phyloP scores from a whole-genome alignment of 2,113 vertebrate species.

The Pavo muticus region DNA sequence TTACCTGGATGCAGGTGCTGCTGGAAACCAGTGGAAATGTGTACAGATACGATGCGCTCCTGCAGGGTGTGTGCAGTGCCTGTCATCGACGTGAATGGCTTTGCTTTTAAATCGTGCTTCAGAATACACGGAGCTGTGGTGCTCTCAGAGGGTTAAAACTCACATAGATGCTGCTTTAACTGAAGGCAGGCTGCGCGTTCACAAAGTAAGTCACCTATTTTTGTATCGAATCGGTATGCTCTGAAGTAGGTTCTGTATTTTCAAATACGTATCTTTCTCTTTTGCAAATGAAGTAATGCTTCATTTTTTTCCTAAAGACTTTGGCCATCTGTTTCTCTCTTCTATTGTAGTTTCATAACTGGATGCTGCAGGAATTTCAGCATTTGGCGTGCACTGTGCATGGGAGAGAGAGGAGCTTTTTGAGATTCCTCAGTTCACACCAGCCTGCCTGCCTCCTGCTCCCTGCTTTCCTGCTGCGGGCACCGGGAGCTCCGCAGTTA shows the following conservation, averaged over 20 bases:
- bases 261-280: background rate
- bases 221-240: background rate
- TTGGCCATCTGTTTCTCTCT: slow-evolving; percentile 59
- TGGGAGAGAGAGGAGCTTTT: slow-evolving; percentile 6
- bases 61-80: background rate
- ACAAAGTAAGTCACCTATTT: background rate
- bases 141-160: background rate
- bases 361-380: slow-evolving; percentile 41
- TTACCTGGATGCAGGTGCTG: background rate
- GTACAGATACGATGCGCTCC: background rate
- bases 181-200: background rate
- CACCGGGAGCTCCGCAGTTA: background rate
- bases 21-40: background rate
- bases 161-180: background rate
- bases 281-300: slow-evolving; percentile 13
- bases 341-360: slow-evolving; percentile 46
- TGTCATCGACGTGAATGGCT: background rate
- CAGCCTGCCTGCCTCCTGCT: background rate
- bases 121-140: background rate
- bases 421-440: background rate
- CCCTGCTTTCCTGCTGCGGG: slow-evolving; percentile 2
- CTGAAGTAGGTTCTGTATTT: background rate
- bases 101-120: background rate
- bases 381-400: slow-evolving; percentile 14
- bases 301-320: background rate